Percentiles rank a stretch among this genome's conserved stretches.
Evolutionary conservation across 2,113 vertebrate genomes (phyloP).

Genomic region (Sylvietta virens): DNA sequence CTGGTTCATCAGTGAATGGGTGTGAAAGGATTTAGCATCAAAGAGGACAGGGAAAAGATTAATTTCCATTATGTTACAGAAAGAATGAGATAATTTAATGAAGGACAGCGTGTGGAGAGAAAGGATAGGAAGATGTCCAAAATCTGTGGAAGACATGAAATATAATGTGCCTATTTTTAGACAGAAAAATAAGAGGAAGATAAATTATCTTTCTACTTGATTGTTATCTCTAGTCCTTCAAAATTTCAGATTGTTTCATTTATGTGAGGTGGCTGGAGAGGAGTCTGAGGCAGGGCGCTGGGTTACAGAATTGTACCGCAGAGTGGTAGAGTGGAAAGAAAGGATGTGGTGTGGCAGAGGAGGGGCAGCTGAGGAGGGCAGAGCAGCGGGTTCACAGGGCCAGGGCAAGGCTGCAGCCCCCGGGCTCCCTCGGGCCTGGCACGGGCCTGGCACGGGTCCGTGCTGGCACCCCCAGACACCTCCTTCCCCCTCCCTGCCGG

Average conservation of each 20-base stretch:
- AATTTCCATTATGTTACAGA: not conserved
- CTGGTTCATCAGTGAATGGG: fast-evolving
- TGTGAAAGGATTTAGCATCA: not conserved
- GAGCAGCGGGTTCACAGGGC: fast-evolving
- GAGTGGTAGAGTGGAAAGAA: not conserved
- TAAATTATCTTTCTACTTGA: not conserved
- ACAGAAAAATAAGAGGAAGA: not conserved
- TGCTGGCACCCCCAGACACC: not conserved
- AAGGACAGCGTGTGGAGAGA: not conserved
- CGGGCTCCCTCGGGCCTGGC: not conserved
- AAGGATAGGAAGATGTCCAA: not conserved
- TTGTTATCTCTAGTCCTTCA: slow-evolving; percentile 1
- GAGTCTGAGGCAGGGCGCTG: not conserved
- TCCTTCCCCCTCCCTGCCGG: fast-evolving
- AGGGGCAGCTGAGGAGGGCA: not conserved
- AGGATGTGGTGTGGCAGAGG: fast-evolving
- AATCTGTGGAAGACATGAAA: not conserved
- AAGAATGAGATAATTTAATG: slow-evolving; percentile 20
- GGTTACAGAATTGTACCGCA: not conserved
- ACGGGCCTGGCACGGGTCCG: fast-evolving
- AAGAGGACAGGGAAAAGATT: not conserved
- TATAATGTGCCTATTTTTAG: not conserved
- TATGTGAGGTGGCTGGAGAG: not conserved
- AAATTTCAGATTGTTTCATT: not conserved
- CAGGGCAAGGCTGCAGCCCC: fast-evolving